A percentile compares a stretch with the other conserved stretches of the same genome.
Evolutionary conservation across 2,797 vertebrate species (phyloP).

Genomic region (Sebastes matsubarae): DNA sequence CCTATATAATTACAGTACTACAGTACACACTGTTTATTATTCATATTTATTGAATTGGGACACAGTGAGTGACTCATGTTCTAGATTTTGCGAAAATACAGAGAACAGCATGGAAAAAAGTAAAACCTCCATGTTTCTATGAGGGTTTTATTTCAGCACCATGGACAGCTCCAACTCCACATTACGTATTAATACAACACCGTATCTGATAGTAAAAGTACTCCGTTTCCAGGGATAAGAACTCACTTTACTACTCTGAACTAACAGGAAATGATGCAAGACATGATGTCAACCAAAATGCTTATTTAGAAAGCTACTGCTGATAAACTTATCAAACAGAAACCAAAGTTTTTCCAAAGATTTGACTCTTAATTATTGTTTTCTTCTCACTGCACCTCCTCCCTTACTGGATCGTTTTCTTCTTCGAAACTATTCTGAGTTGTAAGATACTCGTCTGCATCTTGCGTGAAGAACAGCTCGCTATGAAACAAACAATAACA

Average conservation of each 20-base stretch:
- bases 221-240: background rate
- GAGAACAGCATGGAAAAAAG: background rate
- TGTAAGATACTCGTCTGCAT: background rate
- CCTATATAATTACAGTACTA: background rate
- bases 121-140: background rate
- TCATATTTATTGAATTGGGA: background rate
- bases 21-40: background rate
- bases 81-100: background rate
- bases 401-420: background rate
- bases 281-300: background rate
- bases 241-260: background rate
- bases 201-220: background rate
- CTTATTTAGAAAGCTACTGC: background rate
- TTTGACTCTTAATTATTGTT: background rate
- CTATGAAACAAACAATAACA: background rate
- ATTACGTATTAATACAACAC: background rate
- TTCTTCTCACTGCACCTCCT: background rate
- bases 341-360: background rate
- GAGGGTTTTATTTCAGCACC: background rate
- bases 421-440: background rate
- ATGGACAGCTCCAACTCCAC: slow-evolving; percentile 5
- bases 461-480: background rate
- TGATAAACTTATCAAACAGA: background rate
- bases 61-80: background rate
- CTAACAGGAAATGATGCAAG: background rate